These are phyloP conservation scores for Sarcophilus harrisii DNA, from an alignment of 2,797 vertebrate species.

Conservation along the genomic window DNA sequence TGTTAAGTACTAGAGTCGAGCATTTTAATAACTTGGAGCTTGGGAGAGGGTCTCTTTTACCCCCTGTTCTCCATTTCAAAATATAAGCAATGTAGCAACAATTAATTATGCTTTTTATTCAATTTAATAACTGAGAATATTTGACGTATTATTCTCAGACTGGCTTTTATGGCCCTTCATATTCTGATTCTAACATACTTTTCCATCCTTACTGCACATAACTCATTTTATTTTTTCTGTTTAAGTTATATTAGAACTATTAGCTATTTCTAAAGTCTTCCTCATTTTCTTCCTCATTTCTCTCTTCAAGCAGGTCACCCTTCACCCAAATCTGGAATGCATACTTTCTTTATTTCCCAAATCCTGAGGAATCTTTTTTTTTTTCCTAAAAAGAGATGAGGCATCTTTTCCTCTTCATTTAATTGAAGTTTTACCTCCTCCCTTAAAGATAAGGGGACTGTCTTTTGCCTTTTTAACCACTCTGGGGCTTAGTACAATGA, in stretches of 20 bases:
- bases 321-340: background rate
- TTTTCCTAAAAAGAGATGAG: background rate
- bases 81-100: background rate
- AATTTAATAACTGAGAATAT: background rate
- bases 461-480: background rate
- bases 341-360: background rate
- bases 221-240: background rate
- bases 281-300: background rate
- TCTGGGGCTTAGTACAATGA: background rate
- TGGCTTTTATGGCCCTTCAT: background rate
- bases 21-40: conserved; percentile 6
- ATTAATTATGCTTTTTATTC: background rate
- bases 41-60: background rate
- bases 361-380: background rate
- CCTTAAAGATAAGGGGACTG: no score
- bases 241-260: background rate
- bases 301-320: background rate
- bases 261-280: background rate
- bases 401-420: background rate
- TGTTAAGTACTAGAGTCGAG: conserved; percentile 56
- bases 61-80: background rate
- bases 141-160: background rate
- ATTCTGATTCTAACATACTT: background rate
- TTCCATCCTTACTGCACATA: background rate
- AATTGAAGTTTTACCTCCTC: background rate